Percentiles rank a stretch among this genome's conserved stretches.
Conservation (phyloP, 2,797 vertebrate species). For the Bovichtus diacanthus region DNA sequence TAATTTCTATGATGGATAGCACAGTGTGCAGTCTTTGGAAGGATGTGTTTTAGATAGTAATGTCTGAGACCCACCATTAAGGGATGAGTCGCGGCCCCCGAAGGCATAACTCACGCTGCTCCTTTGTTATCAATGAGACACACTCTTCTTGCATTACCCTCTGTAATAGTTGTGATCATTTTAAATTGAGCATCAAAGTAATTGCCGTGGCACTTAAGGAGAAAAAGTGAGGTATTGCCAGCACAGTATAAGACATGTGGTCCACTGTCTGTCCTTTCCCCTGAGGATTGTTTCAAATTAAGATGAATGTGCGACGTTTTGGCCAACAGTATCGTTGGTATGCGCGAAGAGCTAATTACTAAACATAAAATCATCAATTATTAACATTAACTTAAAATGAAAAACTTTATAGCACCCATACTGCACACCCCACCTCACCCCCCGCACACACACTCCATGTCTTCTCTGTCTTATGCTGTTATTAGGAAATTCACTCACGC, state of each 20-base stretch:
- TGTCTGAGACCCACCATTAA: slow-evolving; percentile 63
- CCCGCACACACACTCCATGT: neutral
- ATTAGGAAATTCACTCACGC: slow-evolving; percentile 4
- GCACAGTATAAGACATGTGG: slow-evolving; percentile 42
- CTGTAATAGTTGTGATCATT: slow-evolving; percentile 75
- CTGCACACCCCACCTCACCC: neutral
- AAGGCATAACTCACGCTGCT: slow-evolving; percentile 71
- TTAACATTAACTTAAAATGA: neutral
- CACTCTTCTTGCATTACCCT: slow-evolving; percentile 63
- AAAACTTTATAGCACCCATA: neutral
- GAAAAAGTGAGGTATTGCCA: slow-evolving; percentile 48
- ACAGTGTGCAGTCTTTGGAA: slow-evolving; percentile 50
- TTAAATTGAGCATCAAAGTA: slow-evolving; percentile 71
- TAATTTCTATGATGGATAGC: slow-evolving; percentile 67
- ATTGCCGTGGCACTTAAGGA: slow-evolving; percentile 53
- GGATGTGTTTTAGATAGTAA: slow-evolving; percentile 69
- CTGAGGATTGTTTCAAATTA: slow-evolving; percentile 52
- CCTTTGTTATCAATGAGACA: slow-evolving; percentile 73
- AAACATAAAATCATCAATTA: slow-evolving; percentile 10
- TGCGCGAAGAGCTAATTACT: slow-evolving; percentile 28
- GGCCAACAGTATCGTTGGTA: slow-evolving; percentile 1
- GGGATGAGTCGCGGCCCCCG: slow-evolving; percentile 63
- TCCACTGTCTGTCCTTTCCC: slow-evolving; percentile 34
- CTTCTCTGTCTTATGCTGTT: slow-evolving; percentile 1
- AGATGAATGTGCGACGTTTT: slow-evolving; percentile 47